Conservation (phyloP, 2,797 vertebrate genomes). For the Nothura maculosa region DNA sequence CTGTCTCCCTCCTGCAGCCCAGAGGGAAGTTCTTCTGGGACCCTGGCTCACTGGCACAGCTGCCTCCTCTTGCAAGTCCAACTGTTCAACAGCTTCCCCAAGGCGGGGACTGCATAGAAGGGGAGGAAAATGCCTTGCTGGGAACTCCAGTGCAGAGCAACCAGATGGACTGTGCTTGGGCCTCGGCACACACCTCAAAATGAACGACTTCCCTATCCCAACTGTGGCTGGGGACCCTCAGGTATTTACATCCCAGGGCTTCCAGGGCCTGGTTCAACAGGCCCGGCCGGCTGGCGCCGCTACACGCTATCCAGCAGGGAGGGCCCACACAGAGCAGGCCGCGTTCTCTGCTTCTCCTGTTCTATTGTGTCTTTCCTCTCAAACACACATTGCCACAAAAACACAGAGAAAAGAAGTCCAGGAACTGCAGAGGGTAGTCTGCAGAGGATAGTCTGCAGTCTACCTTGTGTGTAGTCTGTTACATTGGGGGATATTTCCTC, state of each 20-base stretch:
- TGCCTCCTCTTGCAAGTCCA: slow-evolving; percentile 34
- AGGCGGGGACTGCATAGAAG: not conserved
- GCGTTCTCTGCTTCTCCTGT: accelerated
- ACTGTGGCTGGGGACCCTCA: not conserved
- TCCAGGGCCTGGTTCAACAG: not conserved
- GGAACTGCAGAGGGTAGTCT: not conserved
- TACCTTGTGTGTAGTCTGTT: too few species aligned
- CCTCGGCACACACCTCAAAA: accelerated
- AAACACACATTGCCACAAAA: not conserved
- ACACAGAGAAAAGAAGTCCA: not conserved
- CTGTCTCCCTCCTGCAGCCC: not conserved
- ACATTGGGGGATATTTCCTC: not conserved
- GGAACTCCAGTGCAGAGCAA: not conserved
- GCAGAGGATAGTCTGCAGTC: too few species aligned
- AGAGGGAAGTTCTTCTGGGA: slow-evolving; percentile 38
- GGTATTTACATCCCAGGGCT: not conserved
- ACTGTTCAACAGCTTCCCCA: slow-evolving; percentile 16
- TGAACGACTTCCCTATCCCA: not conserved
- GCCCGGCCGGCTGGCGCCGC: not conserved
- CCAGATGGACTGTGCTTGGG: not conserved
- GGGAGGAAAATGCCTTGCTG: not conserved
- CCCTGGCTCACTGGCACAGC: not conserved
- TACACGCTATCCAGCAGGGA: not conserved
- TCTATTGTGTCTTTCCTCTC: not conserved
- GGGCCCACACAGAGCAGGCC: not conserved